Evolutionary conservation across 2,113 vertebrate genomes (phyloP), one percentile per base, ranked within the genome.

Genomic region (Tragelaphus strepsiceros): DNA sequence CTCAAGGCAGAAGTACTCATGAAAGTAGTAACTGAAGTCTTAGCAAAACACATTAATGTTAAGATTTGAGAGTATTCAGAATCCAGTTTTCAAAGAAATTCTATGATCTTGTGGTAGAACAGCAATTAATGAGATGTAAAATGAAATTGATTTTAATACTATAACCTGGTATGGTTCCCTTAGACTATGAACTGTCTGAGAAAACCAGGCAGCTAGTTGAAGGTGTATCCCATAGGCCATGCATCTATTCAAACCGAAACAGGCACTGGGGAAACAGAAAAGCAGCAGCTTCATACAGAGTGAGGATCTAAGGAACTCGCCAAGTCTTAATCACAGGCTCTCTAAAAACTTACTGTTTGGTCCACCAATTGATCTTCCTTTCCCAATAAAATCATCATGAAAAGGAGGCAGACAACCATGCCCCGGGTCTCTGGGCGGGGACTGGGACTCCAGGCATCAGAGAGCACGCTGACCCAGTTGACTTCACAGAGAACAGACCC

Each of bases 391-490:
- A 99, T 99, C 94, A 99, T 99, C 99, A 99, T 99, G 97, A 99
- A 99, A 7, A 99, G 98, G 82, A 99, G 99, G 96, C 99, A 99
- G 91, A 99, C 99, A 46, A 99, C 98, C 99, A 99, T 99, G 91
- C 97, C 98, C 67, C 95, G 98, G 21, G 99, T 98, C 88, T 98
- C 98, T 0, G 99, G 98, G 53, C 94, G 98, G 0, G 99, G 99
- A 58, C 91, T 98, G 16, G 99, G 98, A 89, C 99, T 99, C 98
- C 99, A 99, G 94, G 99, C 99, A 97, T 99, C 99, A 67, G 99
- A 99, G 6, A 99, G 98, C 56, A 99, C 99, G 81, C 99, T 99
- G 98, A 99, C 98, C 99, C 99, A 99, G 98, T 99, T 99, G 61
- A 99, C 99, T 94, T 99, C 99, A 98, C 99, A 99, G 26, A 99